Conservation (phyloP, 2,888 invertebrate genomes). For the Mesodorylaimus sp. region DNA sequence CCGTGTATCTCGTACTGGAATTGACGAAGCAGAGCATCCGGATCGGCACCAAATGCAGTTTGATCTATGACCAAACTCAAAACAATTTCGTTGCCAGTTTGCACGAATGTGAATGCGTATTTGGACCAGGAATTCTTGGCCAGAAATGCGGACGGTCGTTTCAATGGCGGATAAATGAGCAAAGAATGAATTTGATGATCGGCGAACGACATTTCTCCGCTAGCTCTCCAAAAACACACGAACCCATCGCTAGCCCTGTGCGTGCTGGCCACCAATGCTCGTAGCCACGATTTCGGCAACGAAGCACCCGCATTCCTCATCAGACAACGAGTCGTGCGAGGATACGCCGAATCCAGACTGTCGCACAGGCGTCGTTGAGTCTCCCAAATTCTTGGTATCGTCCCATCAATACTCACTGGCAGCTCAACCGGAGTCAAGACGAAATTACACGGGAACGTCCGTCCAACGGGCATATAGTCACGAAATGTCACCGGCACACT, state of each 20-base stretch:
- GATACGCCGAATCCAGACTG: constrained; percentile 12
- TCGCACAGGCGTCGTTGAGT: constrained; percentile 38
- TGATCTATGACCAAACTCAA: constrained; percentile 12
- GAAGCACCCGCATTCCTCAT: not conserved
- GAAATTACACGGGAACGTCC: constrained; percentile 15
- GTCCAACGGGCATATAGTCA: constrained; percentile 8
- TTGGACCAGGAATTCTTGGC: not conserved
- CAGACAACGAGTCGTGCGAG: not conserved
- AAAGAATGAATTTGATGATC: not conserved
- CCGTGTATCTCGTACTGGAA: constrained; percentile 14
- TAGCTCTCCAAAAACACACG: not conserved
- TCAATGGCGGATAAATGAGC: not conserved
- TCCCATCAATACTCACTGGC: constrained; percentile 41
- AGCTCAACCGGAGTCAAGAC: constrained; percentile 29
- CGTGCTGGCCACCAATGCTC: not conserved
- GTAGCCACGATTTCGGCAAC: not conserved
- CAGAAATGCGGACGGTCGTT: not conserved
- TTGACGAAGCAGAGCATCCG: constrained; percentile 6
- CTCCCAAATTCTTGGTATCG: constrained; percentile 42
- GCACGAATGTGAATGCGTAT: constrained; percentile 7
- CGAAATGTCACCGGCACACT: constrained; percentile 13
- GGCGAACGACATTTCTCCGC: not conserved
- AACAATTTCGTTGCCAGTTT: constrained; percentile 11
- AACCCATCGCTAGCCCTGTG: not conserved
- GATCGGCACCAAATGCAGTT: too few relatives aligned